phyloP scores from a whole-genome alignment of 2,113 vertebrate species.

The Nanger granti region DNA sequence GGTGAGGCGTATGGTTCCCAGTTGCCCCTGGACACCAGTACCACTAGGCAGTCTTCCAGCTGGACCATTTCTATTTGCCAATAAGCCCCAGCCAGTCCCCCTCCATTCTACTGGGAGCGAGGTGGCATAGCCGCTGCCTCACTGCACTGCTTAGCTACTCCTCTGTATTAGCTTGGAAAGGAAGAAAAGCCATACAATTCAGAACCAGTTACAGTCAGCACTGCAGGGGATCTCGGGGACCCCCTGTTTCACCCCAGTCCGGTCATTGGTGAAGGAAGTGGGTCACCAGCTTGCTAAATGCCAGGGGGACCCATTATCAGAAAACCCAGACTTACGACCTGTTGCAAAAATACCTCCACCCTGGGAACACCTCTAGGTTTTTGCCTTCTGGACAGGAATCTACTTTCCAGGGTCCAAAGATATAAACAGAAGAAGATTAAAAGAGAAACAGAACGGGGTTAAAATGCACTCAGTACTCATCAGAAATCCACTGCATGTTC shows the following conservation, averaged over 20 bases:
- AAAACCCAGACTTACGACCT: slow-evolving; percentile 64
- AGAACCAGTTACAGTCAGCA: slow-evolving; percentile 41
- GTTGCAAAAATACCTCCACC: slow-evolving; percentile 69
- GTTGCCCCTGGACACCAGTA: slow-evolving; percentile 32
- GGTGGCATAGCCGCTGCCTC: background rate
- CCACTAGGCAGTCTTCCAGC: slow-evolving; percentile 1
- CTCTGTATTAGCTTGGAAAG: background rate
- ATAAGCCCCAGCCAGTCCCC: background rate
- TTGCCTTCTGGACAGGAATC: slow-evolving; percentile 25
- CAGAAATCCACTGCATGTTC: slow-evolving; percentile 54
- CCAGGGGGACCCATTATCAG: background rate
- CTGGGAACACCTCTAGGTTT: background rate
- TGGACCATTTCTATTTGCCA: slow-evolving; percentile 39
- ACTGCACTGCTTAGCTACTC: slow-evolving; percentile 22
- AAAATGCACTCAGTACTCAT: background rate
- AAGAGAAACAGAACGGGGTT: slow-evolving; percentile 20
- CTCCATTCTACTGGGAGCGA: background rate
- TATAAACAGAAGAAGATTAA: slow-evolving; percentile 41
- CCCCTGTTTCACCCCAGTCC: background rate
- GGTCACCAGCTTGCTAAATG: background rate
- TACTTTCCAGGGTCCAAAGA: background rate
- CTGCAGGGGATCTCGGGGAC: slow-evolving; percentile 25
- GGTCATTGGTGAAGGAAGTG: rapidly evolving
- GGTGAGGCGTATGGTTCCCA: background rate
- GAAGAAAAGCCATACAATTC: slow-evolving; percentile 47